Conservation (phyloP, 2,888 invertebrate species). For the Stenodera caucasica region DNA sequence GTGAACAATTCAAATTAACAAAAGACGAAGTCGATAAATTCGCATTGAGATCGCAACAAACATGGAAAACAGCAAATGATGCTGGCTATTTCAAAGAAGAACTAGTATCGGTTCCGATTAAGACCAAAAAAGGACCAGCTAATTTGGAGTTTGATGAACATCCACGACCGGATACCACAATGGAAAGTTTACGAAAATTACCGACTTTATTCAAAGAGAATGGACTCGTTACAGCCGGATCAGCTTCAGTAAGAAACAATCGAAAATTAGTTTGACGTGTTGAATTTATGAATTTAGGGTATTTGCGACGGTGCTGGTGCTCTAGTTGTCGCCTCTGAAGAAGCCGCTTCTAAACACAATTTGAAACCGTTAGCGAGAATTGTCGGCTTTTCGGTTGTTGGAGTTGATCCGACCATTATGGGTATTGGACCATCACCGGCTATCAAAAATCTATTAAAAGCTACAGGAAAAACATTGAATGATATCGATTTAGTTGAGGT, state of each 20-base stretch:
- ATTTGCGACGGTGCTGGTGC: constrained; percentile 97
- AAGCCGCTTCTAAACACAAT: constrained; percentile 76
- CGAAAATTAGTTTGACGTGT: neutral
- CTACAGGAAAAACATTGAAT: constrained; percentile 74
- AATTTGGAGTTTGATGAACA: constrained; percentile 87
- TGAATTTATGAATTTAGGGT: constrained; percentile 69
- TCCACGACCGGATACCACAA: constrained; percentile 84
- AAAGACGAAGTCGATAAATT: constrained; percentile 84
- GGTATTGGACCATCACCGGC: constrained; percentile 96
- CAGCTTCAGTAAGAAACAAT: constrained; percentile 74
- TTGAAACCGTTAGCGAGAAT: constrained; percentile 89
- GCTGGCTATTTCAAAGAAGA: constrained; percentile 89
- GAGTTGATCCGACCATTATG: constrained; percentile 97
- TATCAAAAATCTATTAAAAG: constrained; percentile 81
- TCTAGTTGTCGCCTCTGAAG: constrained; percentile 88
- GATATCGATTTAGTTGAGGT: constrained; percentile 95
- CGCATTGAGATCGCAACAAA: constrained; percentile 80
- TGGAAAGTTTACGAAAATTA: constrained; percentile 83
- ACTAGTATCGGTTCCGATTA: constrained; percentile 81
- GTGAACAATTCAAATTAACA: constrained; percentile 78
- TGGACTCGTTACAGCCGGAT: constrained; percentile 92
- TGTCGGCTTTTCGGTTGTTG: constrained; percentile 88
- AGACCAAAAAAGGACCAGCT: constrained; percentile 81
- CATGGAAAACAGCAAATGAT: constrained; percentile 90
- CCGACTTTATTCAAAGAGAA: constrained; percentile 91